Evolutionary conservation across 2,113 vertebrate species (phyloP).

Genomic region (Sylvia atricapilla): DNA sequence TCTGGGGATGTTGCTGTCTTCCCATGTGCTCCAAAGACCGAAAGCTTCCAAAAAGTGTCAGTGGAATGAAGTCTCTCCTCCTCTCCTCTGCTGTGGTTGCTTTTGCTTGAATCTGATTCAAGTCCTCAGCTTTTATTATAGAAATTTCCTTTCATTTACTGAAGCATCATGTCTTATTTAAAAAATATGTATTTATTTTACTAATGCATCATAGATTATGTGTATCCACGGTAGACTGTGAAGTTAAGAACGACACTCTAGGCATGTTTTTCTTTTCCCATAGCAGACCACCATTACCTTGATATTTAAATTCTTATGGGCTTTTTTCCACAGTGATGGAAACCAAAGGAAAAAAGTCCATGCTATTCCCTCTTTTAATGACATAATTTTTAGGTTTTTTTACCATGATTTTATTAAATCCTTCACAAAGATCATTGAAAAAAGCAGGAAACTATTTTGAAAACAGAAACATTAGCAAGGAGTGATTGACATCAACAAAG

Average conservation of each 20-base stretch:
- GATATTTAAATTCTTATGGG: not conserved
- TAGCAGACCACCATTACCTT: not conserved
- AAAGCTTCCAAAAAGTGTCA: conserved; percentile 19
- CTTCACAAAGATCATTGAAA: not conserved
- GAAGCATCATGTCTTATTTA: not conserved
- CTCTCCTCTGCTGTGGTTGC: not conserved
- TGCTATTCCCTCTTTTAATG: not conserved
- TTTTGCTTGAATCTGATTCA: not conserved
- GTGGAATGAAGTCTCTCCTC: not conserved
- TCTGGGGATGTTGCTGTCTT: not conserved
- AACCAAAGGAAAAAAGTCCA: not conserved
- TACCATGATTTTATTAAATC: not conserved
- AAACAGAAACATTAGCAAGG: not conserved
- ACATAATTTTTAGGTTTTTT: too few species aligned
- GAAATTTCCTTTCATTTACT: not conserved
- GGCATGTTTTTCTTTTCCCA: not conserved
- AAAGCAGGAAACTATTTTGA: not conserved
- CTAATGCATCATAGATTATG: not conserved
- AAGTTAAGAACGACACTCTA: not conserved
- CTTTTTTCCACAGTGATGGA: not conserved
- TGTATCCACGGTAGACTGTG: not conserved
- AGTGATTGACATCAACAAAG: not conserved
- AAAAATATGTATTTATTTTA: conserved; percentile 10
- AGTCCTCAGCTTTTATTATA: not conserved
- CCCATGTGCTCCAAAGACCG: not conserved